These are phyloP conservation scores for Anarrhichthys ocellatus DNA, from an alignment of 2,113 vertebrate species.

Conservation along the genomic window DNA sequence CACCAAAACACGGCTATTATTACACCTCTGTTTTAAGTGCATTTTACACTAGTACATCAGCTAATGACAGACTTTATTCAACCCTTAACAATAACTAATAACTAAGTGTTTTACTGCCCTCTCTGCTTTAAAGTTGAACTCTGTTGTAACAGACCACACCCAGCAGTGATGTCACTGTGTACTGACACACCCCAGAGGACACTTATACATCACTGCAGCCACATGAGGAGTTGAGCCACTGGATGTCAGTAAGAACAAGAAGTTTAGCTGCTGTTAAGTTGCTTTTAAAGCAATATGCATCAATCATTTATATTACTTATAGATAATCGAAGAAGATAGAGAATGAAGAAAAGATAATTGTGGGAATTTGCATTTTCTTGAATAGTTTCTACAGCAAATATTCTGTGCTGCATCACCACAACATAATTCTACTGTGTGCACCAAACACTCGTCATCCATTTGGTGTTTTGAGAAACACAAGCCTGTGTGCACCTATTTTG, in stretches of 20 bases:
- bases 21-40: not conserved
- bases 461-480: conserved; percentile 1
- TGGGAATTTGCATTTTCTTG: not conserved
- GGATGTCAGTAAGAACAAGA: not conserved
- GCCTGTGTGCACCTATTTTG: not conserved
- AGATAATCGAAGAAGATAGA: no score
- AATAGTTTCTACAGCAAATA: not conserved
- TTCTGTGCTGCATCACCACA: not conserved
- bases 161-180: no score
- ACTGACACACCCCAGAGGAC: no score
- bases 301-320: no score
- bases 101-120: no score
- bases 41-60: not conserved
- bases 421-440: not conserved
- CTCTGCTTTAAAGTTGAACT: no score
- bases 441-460: not conserved
- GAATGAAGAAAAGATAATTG: no score
- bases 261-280: not conserved
- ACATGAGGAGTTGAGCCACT: not conserved
- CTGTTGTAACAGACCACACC: no score
- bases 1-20: not conserved
- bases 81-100: not conserved
- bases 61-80: not conserved
- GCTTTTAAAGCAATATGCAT: not conserved
- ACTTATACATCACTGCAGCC: no score